phyloP scores from a whole-genome alignment of 2,797 vertebrate genomes.

The Schizopygopsis malacanthus region DNA sequence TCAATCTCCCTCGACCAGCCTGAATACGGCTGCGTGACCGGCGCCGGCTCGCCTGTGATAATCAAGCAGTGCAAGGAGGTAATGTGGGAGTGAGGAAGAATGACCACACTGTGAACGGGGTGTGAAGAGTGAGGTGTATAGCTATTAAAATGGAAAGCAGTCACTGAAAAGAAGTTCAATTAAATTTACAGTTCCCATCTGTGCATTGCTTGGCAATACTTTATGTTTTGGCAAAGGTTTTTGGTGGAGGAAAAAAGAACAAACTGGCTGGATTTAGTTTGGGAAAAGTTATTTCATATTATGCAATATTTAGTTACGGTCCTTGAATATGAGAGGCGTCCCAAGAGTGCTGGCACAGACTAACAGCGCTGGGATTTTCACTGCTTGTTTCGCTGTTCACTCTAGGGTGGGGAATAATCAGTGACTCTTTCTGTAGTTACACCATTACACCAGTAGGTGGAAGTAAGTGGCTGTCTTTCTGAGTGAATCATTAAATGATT shows the following conservation, averaged over 20 bases:
- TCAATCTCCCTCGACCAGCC: slow-evolving; percentile 27
- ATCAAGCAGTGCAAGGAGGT: background rate
- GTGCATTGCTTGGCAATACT: background rate
- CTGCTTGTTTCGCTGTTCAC: background rate
- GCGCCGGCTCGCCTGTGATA: background rate
- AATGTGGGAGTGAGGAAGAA: slow-evolving; percentile 19
- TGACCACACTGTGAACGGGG: slow-evolving; percentile 17
- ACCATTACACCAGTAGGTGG: background rate
- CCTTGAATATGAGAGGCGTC: background rate
- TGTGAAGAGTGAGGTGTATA: background rate
- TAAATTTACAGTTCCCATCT: background rate
- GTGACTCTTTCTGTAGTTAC: background rate
- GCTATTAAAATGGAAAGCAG: slow-evolving; percentile 21
- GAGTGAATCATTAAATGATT: background rate
- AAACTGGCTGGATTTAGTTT: background rate
- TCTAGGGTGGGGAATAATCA: background rate
- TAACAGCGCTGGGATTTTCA: background rate
- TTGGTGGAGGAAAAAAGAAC: background rate
- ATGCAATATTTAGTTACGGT: background rate
- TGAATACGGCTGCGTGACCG: background rate
- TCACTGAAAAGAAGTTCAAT: background rate
- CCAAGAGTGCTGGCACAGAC: background rate
- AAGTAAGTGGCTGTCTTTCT: background rate
- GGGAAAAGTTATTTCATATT: slow-evolving; percentile 1
- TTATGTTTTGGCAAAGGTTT: background rate